Evolutionary conservation across 1,140 invertebrate genomes (phyloP).

Genomic region (Drosophila sturtevanti): DNA sequence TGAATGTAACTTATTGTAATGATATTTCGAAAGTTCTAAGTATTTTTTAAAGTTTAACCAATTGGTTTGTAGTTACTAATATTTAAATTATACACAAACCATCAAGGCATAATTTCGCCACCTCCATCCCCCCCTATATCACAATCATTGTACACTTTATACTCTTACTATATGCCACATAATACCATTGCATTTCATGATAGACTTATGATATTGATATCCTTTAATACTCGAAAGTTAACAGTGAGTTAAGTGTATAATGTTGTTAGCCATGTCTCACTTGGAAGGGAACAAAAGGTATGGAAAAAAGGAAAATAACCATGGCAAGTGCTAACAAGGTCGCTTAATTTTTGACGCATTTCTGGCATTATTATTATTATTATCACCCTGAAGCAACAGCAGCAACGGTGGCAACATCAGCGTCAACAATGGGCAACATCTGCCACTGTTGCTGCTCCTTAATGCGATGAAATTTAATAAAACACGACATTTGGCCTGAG

Average conservation of each 20-base stretch:
- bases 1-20: too few relatives aligned
- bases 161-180: too few relatives aligned
- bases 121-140: too few relatives aligned
- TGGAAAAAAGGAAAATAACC: slow-evolving; percentile 1
- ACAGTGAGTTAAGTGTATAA: not conserved
- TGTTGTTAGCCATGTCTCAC: not conserved
- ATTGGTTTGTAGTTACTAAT: too few relatives aligned
- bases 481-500: slow-evolving; percentile 40
- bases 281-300: too few relatives aligned
- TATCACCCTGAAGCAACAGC: slow-evolving; percentile 40
- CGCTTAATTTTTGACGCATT: slow-evolving; percentile 58
- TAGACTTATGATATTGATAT: slow-evolving; percentile 8
- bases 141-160: too few relatives aligned
- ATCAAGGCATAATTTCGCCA: too few relatives aligned
- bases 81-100: too few relatives aligned
- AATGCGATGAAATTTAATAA: slow-evolving; percentile 77
- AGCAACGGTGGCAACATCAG: slow-evolving; percentile 27
- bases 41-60: too few relatives aligned
- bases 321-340: slow-evolving; percentile 29
- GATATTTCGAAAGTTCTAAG: too few relatives aligned
- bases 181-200: too few relatives aligned
- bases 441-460: slow-evolving; percentile 25
- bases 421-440: slow-evolving; percentile 23
- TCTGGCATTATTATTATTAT: slow-evolving; percentile 50
- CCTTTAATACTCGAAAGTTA: not conserved